Evolutionary conservation across 2,113 vertebrate species (phyloP), one percentile per base, ranked within the genome.

Genomic region (Bostrychus sinensis): DNA sequence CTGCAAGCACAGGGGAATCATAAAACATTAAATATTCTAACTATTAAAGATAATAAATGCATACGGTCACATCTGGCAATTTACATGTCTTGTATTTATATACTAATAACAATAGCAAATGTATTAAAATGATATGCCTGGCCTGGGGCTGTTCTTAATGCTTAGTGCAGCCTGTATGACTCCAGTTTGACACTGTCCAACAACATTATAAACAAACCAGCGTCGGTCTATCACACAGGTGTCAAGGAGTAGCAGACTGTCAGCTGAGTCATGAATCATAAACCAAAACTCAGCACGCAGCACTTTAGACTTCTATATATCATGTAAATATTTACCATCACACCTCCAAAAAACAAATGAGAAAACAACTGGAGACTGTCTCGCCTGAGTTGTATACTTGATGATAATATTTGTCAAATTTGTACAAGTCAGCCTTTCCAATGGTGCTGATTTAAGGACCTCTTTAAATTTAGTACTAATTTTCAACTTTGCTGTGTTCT

Each of bases 1-100:
- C 97, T 99, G 89, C 84, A 54, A 34, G 54, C 66, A 70, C 70
- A 37, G 32, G 77, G n/a, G 72, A 77, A 62, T 66, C 62, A 79
- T 66, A 78, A 78, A 86, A 69, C 42, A 69, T 51, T 25, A 22
- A 70, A 51, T 56, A n/a, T 41, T 64, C 41, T 32, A 37, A 39
- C 69, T 80, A 59, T 70, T 78, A 70, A 80, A 75, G 70, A 65
- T 17, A 74, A 68, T 70, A 75, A 81, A 77, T 66, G 30, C 56
- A 42, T 59, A 62, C 64, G 62, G 30, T 61, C 62, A 51, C 72
- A 83, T 86, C 77, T 86, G 75, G 62, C 38, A 46, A 23, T 46
- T 70, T 69, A 65, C 64, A 68, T 53, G 69, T 67, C 68, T 60
- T n/a, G 46, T 54, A 76, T 79, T 77, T 76, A 73, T 75, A 78